Percentiles rank a stretch among this genome's conserved stretches.
Conservation (phyloP, 2,113 vertebrate genomes). For the Pavo muticus region DNA sequence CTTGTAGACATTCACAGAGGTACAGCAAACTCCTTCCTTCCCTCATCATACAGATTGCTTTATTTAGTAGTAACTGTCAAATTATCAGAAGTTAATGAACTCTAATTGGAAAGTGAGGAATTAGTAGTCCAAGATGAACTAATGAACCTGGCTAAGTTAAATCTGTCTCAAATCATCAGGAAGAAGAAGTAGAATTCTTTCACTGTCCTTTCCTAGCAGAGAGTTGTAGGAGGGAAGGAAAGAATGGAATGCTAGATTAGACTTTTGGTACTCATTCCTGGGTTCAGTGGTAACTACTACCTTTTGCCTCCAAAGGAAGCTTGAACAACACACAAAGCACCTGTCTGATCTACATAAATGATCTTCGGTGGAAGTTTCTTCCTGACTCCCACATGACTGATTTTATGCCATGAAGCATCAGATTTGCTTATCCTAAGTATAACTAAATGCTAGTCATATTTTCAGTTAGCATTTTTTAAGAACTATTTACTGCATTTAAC, state of each 20-base stretch:
- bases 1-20: neutral
- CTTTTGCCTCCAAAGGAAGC: neutral
- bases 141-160: neutral
- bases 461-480: neutral
- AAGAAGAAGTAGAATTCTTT: neutral
- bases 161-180: neutral
- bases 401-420: neutral
- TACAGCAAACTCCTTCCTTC: neutral
- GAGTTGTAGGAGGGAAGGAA: neutral
- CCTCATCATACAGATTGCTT: neutral
- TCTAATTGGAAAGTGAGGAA: neutral
- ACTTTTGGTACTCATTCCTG: neutral
- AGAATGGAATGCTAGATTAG: neutral
- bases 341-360: neutral
- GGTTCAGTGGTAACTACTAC: neutral
- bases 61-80: neutral
- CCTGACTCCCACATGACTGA: neutral
- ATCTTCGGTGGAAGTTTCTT: neutral
- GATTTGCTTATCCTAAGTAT: conserved; percentile 15
- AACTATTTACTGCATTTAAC: neutral
- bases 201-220: neutral
- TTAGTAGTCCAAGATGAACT: neutral
- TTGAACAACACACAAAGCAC: neutral
- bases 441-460: neutral
- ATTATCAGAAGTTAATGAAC: neutral